Conservation (phyloP, 2,888 invertebrate genomes). For the Drosophila borborema region DNA sequence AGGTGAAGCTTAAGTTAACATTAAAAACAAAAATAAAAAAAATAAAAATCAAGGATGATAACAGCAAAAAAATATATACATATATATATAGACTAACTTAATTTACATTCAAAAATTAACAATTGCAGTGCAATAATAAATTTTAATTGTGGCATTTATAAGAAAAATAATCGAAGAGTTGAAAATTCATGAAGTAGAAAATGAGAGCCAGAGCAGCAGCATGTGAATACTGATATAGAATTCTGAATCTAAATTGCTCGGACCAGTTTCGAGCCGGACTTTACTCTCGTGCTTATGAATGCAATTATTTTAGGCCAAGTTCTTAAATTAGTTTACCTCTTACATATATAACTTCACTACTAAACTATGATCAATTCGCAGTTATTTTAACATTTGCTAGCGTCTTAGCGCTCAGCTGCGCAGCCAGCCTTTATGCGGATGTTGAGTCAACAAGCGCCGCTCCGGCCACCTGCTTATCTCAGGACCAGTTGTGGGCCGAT, state of each 20-base stretch:
- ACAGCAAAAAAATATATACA: no score
- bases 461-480: conserved; percentile 25
- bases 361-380: conserved; percentile 7
- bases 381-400: conserved; percentile 46
- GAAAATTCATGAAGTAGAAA: not conserved
- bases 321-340: not conserved
- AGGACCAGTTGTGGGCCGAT: conserved; percentile 39
- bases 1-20: conserved; percentile 44
- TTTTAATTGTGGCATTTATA: no score
- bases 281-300: not conserved
- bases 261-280: not conserved
- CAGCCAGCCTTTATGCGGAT: conserved; percentile 18
- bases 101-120: no score
- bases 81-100: no score
- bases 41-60: not conserved
- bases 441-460: not conserved
- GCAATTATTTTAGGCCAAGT: not conserved
- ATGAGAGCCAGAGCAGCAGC: not conserved
- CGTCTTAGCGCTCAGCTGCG: conserved; percentile 46
- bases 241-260: not conserved
- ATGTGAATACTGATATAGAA: not conserved
- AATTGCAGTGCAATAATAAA: no score
- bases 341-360: no score
- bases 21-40: no score
- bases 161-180: not conserved